A percentile compares a stretch with the other conserved stretches of the same genome.
These are phyloP conservation scores for Oriolus oriolus DNA, from an alignment of 2,113 vertebrate species.

Conservation along the genomic window DNA sequence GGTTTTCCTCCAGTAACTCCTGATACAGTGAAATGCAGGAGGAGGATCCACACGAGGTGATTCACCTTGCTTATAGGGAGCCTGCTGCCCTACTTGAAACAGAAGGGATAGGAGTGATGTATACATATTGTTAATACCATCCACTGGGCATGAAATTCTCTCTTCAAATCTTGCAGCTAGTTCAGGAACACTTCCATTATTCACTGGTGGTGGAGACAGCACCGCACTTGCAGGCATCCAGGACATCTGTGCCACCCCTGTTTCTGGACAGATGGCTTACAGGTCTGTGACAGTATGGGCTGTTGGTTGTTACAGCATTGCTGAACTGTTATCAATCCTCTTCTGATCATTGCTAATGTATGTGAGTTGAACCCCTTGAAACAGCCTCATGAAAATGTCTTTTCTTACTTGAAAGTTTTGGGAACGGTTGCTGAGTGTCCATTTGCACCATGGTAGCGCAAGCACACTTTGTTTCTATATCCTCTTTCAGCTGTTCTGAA, in stretches of 20 bases:
- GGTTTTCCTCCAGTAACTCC: background rate
- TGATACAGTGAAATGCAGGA: background rate
- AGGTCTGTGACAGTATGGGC: background rate
- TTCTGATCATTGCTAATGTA: background rate
- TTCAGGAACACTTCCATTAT: background rate
- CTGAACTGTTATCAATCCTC: fast-evolving
- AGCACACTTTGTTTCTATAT: background rate
- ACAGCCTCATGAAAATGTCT: background rate
- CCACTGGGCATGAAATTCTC: background rate
- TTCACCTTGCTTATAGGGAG: background rate
- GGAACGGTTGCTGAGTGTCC: background rate
- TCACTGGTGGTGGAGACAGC: background rate
- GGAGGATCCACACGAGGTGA: background rate
- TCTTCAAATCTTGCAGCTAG: background rate
- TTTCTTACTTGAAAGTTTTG: background rate
- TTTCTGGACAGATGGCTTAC: background rate
- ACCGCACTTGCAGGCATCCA: background rate
- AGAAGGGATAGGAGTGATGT: background rate
- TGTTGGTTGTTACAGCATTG: background rate
- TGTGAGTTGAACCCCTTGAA: background rate
- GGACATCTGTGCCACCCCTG: background rate
- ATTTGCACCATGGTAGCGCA: background rate
- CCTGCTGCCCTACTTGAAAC: background rate
- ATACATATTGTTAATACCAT: background rate
- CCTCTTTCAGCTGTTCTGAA: background rate